Evolutionary conservation across 2,888 invertebrate species (phyloP).

Genomic region (Diaperis boleti): DNA sequence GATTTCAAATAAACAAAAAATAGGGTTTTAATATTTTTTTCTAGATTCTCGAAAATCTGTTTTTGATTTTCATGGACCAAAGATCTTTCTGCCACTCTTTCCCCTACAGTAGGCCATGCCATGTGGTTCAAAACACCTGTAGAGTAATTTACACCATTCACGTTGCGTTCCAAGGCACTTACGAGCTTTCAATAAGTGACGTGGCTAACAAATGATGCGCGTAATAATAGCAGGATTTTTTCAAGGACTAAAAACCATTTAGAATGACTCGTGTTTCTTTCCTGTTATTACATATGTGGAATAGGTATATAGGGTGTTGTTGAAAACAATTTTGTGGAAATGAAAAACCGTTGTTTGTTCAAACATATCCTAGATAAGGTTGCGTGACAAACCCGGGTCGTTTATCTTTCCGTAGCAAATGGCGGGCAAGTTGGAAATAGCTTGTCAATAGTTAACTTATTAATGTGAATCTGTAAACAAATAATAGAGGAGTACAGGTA

Average conservation of each 20-base stretch:
- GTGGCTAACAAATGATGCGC: slow-evolving; percentile 14
- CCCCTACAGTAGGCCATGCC: too few relatives aligned
- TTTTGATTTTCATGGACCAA: too few relatives aligned
- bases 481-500: slow-evolving; percentile 22
- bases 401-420: slow-evolving; percentile 24
- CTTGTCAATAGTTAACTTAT: slow-evolving; percentile 27
- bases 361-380: slow-evolving; percentile 7
- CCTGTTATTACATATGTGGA: slow-evolving; percentile 4
- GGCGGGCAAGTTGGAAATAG: slow-evolving; percentile 11
- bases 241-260: slow-evolving; percentile 26
- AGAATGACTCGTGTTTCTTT: slow-evolving; percentile 11
- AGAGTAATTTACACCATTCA: slow-evolving; percentile 35
- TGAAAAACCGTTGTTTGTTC: slow-evolving; percentile 3
- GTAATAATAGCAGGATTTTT: slow-evolving; percentile 18
- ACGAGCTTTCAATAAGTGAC: slow-evolving; percentile 34
- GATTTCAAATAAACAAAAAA: too few relatives aligned
- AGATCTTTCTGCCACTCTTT: too few relatives aligned
- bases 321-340: background rate
- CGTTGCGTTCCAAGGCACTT: slow-evolving; percentile 23
- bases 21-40: too few relatives aligned
- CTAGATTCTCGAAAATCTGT: too few relatives aligned
- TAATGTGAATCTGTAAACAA: slow-evolving; percentile 33
- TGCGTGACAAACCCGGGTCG: slow-evolving; percentile 7
- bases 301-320: background rate
- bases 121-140: slow-evolving; percentile 31